Conservation (phyloP, 2,113 vertebrate species). For the Baryphthengus martii region DNA sequence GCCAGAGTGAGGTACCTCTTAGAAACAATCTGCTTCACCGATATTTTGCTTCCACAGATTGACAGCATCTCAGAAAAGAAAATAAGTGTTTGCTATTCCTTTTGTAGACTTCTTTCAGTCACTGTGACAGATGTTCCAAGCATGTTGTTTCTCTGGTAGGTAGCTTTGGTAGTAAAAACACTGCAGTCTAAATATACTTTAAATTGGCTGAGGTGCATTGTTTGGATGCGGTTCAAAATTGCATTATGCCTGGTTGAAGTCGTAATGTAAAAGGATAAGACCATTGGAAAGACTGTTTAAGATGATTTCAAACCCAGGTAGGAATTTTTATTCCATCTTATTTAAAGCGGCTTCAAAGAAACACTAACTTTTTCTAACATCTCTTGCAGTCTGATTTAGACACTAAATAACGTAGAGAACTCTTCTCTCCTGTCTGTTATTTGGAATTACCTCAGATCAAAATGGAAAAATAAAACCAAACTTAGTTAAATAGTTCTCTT, state of each 20-base stretch:
- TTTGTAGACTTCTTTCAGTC: conserved; percentile 44
- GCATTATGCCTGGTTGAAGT: background rate
- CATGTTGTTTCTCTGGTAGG: conserved; percentile 19
- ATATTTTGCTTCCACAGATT: conserved; percentile 17
- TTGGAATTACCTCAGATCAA: background rate
- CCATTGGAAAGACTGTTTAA: background rate
- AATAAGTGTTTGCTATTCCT: conserved; percentile 61
- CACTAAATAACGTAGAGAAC: background rate
- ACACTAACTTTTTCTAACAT: background rate
- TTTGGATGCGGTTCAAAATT: conserved; percentile 3
- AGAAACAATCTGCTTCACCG: background rate
- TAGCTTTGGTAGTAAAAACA: conserved; percentile 19
- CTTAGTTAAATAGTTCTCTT: background rate
- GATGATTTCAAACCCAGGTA: background rate
- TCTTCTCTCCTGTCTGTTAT: background rate
- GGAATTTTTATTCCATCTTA: background rate
- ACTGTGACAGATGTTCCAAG: conserved; percentile 39
- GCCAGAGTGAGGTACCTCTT: background rate
- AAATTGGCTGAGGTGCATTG: background rate
- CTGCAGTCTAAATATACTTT: background rate
- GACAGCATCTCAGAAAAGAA: conserved; percentile 28
- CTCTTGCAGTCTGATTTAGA: background rate
- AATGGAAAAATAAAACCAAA: background rate
- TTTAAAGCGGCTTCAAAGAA: background rate
- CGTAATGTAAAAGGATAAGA: background rate